Percentiles rank a stretch among this genome's conserved stretches.
phyloP scores from a whole-genome alignment of 2,888 invertebrate genomes.

The Eilema sororculum region DNA sequence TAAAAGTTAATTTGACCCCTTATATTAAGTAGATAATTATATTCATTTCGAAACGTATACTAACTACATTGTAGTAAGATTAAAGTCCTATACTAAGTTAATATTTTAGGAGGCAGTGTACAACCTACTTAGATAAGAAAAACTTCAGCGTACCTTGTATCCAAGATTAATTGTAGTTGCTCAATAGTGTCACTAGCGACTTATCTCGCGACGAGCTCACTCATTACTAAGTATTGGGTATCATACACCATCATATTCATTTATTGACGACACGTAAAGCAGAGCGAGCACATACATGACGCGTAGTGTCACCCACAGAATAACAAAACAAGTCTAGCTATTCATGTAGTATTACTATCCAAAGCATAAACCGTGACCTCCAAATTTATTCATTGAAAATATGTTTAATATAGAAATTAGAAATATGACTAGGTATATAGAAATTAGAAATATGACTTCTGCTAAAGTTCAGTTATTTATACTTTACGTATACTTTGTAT shows the following conservation, averaged over 20 bases:
- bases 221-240: not conserved
- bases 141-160: not conserved
- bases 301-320: no score
- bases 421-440: no score
- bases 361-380: no score
- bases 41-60: no score
- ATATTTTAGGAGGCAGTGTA: not conserved
- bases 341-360: no score
- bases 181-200: not conserved
- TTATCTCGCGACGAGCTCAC: conserved; percentile 4
- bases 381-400: not conserved
- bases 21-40: no score
- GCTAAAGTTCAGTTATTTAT: not conserved
- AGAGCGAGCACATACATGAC: not conserved
- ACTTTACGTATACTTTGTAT: no score
- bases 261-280: not conserved
- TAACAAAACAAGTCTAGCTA: no score
- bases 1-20: no score
- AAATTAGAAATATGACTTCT: not conserved
- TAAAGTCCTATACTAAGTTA: no score
- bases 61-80: not conserved
- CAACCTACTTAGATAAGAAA: not conserved
- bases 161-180: not conserved
- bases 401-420: no score
- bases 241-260: no score